Conservation (phyloP, 2,797 vertebrate genomes). For the Anabacerthia variegaticeps region DNA sequence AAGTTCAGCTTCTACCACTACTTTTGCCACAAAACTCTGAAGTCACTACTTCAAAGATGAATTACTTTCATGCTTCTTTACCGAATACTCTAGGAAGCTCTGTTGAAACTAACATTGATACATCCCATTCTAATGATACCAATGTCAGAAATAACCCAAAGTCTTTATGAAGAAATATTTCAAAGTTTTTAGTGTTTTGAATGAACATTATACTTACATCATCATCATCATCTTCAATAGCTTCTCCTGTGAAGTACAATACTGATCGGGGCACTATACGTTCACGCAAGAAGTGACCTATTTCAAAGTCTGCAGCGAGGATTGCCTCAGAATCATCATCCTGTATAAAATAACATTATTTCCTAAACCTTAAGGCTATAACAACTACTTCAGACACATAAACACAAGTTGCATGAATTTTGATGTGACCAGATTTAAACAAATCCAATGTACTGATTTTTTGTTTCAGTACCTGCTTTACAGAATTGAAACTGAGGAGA, state of each 20-base stretch:
- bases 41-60: not conserved
- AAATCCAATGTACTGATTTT: not conserved
- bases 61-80: not conserved
- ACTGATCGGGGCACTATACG: slow-evolving; percentile 95
- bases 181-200: not conserved
- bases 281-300: slow-evolving; percentile 96
- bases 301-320: slow-evolving; percentile 96
- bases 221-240: slow-evolving; percentile 98
- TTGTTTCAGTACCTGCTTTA: not conserved
- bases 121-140: not conserved
- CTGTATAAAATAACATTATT: slow-evolving; percentile 69
- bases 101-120: not conserved
- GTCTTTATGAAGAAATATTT: not conserved
- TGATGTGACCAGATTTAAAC: not conserved
- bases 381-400: not conserved
- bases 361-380: not conserved
- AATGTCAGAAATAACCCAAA: not conserved
- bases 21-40: not conserved
- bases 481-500: not conserved
- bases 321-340: slow-evolving; percentile 96
- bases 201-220: slow-evolving; percentile 83
- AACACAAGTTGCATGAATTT: not conserved
- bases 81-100: not conserved
- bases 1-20: not conserved
- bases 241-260: slow-evolving; percentile 98